Conservation (phyloP, 2,113 vertebrate genomes). For the Podarcis muralis region DNA sequence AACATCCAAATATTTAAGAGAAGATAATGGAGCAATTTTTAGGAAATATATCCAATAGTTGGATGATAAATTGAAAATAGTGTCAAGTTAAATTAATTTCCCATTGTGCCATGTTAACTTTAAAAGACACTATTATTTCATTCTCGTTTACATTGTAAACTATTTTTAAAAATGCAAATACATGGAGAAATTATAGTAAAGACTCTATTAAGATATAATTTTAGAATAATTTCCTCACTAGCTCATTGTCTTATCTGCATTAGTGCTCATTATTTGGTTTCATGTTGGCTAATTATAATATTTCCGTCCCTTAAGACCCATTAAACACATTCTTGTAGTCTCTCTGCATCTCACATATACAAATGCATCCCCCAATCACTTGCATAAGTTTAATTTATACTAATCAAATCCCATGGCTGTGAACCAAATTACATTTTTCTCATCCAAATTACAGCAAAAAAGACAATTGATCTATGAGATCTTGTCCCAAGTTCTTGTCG, state of each 20-base stretch:
- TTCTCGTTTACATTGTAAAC: conserved; percentile 6
- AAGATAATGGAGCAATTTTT: neutral
- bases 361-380: neutral
- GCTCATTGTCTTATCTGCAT: conserved; percentile 22
- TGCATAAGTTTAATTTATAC: neutral
- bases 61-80: neutral
- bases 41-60: neutral
- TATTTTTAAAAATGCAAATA: conserved; percentile 16
- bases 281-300: conserved; percentile 29
- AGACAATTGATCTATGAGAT: neutral
- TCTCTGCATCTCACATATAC: neutral
- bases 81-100: conserved; percentile 14
- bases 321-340: neutral
- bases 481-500: neutral
- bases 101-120: neutral
- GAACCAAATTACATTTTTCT: neutral
- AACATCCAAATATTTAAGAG: conserved; percentile 2
- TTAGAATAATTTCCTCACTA: neutral
- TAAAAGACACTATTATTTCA: conserved; percentile 8
- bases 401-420: neutral
- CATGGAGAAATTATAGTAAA: neutral
- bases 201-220: conserved; percentile 24
- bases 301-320: conserved; percentile 3
- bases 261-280: conserved; percentile 25
- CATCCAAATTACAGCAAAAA: neutral